Conservation (phyloP, 2,113 vertebrate genomes). For the Oreochromis aureus region DNA sequence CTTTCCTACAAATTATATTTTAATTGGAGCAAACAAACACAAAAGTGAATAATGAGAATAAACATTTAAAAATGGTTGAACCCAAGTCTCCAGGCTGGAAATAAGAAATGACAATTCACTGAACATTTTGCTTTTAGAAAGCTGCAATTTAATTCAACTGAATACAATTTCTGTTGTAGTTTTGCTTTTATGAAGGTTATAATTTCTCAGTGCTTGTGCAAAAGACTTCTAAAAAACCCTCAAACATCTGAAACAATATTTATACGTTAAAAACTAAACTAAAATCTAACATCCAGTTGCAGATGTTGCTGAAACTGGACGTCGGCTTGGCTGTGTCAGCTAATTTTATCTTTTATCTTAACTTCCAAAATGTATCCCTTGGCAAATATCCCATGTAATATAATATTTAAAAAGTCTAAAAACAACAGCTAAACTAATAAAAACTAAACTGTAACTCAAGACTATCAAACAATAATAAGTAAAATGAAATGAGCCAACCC, state of each 20-base stretch:
- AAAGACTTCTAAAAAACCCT: not conserved
- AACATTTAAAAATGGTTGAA: not conserved
- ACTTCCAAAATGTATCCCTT: not conserved
- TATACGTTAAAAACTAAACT: accelerated
- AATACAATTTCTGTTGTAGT: not conserved
- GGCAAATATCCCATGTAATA: not conserved
- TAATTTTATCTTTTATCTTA: not conserved
- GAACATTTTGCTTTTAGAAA: not conserved
- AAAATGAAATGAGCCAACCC: accelerated
- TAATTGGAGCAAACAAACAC: not conserved
- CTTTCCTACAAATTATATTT: not conserved
- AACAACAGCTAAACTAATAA: not conserved
- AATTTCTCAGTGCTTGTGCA: not conserved
- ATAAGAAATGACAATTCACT: not conserved
- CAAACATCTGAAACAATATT: not conserved
- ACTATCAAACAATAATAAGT: not conserved
- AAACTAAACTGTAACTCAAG: not conserved
- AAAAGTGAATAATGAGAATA: not conserved
- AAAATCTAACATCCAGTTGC: accelerated
- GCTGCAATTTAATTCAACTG: not conserved
- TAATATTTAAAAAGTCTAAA: not conserved
- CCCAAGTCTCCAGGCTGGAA: not conserved
- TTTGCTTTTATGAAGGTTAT: not conserved
- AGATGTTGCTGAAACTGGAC: not conserved
- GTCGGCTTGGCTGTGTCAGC: accelerated